Evolutionary conservation across 2,113 vertebrate species (phyloP).

Genomic region (Hydropotes inermis): DNA sequence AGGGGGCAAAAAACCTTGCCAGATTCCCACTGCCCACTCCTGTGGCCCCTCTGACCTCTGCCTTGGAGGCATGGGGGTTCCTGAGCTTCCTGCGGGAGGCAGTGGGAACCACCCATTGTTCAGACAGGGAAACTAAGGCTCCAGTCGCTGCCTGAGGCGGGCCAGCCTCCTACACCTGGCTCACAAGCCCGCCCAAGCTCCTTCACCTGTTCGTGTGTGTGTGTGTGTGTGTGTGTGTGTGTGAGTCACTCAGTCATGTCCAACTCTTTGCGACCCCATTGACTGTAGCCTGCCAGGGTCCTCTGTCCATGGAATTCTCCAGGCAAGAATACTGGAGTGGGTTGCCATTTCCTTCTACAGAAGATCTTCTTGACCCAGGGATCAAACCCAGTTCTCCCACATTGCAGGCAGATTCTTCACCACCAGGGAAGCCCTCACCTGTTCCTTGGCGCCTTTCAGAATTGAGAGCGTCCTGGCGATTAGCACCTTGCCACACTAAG

Average conservation of each 20-base stretch:
- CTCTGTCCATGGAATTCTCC: not conserved
- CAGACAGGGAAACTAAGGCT: not conserved
- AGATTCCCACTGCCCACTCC: not conserved
- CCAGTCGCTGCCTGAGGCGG: fast-evolving
- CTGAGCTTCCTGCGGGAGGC: not conserved
- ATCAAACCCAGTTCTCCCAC: not conserved
- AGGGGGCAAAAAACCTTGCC: not conserved
- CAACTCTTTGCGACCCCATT: not conserved
- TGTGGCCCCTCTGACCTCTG: not conserved
- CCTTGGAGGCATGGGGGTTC: fast-evolving
- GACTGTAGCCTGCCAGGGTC: not conserved
- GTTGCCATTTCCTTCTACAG: not conserved
- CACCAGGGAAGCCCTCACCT: not conserved
- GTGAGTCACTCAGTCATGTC: not conserved
- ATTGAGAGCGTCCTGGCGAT: fast-evolving
- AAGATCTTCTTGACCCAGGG: not conserved
- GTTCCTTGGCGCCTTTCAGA: not conserved
- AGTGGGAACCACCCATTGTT: not conserved
- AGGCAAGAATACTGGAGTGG: not conserved
- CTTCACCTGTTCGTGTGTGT: not conserved
- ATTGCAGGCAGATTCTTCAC: not conserved
- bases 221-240: not conserved
- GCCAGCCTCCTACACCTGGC: not conserved
- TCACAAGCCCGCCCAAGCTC: not conserved
- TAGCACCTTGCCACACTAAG: not conserved